Conservation (phyloP, 2,113 vertebrate species). For the Nipponia nippon region DNA sequence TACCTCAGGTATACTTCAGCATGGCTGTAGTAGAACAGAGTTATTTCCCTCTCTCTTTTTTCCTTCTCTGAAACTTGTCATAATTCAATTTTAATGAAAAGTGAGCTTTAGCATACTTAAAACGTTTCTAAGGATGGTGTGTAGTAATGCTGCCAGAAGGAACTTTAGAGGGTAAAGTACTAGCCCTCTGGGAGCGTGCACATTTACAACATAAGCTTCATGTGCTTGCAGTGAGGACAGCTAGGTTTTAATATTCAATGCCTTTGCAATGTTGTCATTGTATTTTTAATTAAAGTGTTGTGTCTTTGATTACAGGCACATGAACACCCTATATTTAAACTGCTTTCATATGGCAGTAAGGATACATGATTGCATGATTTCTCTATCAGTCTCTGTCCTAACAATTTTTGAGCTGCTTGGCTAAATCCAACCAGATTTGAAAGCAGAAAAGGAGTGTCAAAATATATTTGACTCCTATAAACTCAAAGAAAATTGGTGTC, state of each 20-base stretch:
- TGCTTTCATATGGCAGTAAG: neutral
- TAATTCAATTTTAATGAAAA: slow-evolving; percentile 8
- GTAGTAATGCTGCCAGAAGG: neutral
- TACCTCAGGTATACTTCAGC: neutral
- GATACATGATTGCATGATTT: neutral
- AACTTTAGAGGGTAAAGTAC: neutral
- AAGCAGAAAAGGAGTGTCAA: neutral
- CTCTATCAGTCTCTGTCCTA: neutral
- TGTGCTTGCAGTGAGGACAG: neutral
- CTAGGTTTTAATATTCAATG: neutral
- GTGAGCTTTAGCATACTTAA: neutral
- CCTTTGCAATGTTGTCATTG: neutral
- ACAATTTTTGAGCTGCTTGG: neutral
- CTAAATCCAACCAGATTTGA: neutral
- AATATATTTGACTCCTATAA: neutral
- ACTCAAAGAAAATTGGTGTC: neutral
- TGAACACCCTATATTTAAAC: neutral
- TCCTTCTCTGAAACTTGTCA: neutral
- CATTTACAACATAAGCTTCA: neutral
- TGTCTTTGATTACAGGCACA: neutral
- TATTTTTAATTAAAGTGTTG: neutral
- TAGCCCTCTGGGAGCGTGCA: neutral
- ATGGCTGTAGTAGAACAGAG: neutral
- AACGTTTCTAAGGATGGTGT: neutral
- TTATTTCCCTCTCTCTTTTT: neutral